Conservation (phyloP, 2,888 invertebrate genomes). For the Phyllotreta striolata region DNA sequence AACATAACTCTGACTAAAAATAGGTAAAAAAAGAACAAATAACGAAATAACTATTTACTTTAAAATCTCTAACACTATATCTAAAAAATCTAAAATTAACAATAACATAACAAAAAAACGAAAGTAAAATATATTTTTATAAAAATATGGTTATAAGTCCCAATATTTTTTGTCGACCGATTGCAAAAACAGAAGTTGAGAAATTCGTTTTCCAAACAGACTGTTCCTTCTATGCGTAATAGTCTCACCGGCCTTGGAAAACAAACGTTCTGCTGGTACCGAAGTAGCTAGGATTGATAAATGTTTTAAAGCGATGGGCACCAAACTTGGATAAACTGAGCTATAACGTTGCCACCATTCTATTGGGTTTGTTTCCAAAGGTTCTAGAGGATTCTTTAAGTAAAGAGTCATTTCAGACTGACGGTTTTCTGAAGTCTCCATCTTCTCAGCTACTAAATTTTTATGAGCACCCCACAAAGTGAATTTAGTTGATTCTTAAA, state of each 20-base stretch:
- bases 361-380: neutral
- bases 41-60: too few relatives aligned
- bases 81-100: too few relatives aligned
- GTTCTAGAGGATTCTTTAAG: constrained; percentile 1
- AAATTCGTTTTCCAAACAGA: neutral
- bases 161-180: neutral
- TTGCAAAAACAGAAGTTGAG: neutral
- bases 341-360: neutral
- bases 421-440: neutral
- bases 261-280: neutral
- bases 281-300: neutral
- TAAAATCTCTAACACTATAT: too few relatives aligned
- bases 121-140: neutral
- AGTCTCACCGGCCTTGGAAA: neutral
- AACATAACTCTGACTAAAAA: too few relatives aligned
- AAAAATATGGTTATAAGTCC: neutral
- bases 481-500: too few relatives aligned
- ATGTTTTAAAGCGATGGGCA: neutral
- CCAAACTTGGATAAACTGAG: neutral
- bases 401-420: constrained; percentile 1
- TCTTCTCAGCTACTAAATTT: neutral
- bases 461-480: too few relatives aligned
- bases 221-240: neutral
- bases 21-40: too few relatives aligned
- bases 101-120: too few relatives aligned